Evolutionary conservation across 2,797 vertebrate genomes (phyloP), one percentile per base, ranked within the genome.

Genomic region (Micromesistius poutassou): DNA sequence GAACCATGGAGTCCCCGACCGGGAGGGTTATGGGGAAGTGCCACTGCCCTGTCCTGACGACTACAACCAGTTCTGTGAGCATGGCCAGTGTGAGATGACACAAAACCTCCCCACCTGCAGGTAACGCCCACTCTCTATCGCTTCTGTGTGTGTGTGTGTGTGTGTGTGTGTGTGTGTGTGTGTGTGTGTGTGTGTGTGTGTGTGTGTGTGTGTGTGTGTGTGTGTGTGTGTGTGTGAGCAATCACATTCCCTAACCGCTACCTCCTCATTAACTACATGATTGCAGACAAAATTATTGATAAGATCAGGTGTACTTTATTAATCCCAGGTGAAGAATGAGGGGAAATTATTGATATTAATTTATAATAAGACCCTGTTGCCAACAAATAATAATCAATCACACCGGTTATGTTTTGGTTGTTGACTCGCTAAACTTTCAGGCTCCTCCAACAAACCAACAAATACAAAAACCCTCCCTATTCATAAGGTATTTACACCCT

Each of bases 11-110:
- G 85, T 93, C 94, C 81, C 96, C 96, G 96, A 97, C 83, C 96
- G 95, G 66, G 90, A 89, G 85, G 96, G 94, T 81, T 95, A 96
- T 83, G 91, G 90, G 80, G 96, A 97, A 79, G 94, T 92, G 83
- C 93, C 96, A 72, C 85, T 93, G 89, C 95, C 96, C 87, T 99
- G 97, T 76, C 91, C 96, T 9, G 95, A 97, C 35, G 96, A 95
- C 90, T 96, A 97, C 83, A 94, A 92, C 76, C 94, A 94, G 83
- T 96, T 97, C 91, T 99, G 98, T 81, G 95, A 97, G 83, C 96
- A 99, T 62, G 98, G 98, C 50, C 95, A 96, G 80, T 99, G 98
- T 87, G 98, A 99, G 94, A 96, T 98, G 90, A 95, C 94, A 89
- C 96, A 95, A 80, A 94, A 94, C 90, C 95, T 96, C 83, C 94